Conservation (phyloP, 2,113 vertebrate genomes). For the Lophotis ruficrista region DNA sequence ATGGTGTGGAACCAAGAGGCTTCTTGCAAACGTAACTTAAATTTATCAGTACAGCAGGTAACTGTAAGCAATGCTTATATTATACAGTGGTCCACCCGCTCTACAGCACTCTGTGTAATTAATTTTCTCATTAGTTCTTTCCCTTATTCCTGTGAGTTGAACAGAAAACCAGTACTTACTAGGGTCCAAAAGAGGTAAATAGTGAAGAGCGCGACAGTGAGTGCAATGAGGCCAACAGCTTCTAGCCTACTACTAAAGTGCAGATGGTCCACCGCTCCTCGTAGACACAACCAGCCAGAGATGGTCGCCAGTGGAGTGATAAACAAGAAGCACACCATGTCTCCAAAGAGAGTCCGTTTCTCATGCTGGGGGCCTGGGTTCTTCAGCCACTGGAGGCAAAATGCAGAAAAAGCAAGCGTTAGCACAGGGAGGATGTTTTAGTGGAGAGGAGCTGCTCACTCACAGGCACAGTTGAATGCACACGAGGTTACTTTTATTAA, state of each 20-base stretch:
- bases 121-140: not conserved
- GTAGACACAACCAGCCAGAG: slow-evolving; percentile 84
- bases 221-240: slow-evolving; percentile 84
- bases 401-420: slow-evolving; percentile 21
- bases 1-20: not conserved
- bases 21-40: not conserved
- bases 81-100: rapidly evolving
- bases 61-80: not conserved
- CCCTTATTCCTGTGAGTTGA: not conserved
- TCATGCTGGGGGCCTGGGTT: slow-evolving; percentile 81
- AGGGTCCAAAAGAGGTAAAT: slow-evolving; percentile 88
- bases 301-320: slow-evolving; percentile 82
- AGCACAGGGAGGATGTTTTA: not conserved
- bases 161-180: slow-evolving; percentile 68
- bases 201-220: slow-evolving; percentile 85
- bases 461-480: not conserved
- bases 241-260: slow-evolving; percentile 85
- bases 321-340: slow-evolving; percentile 85
- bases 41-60: not conserved
- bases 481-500: not conserved
- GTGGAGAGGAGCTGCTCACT: not conserved
- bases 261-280: slow-evolving; percentile 84
- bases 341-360: slow-evolving; percentile 83
- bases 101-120: not conserved
- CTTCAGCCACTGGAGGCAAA: slow-evolving; percentile 78